phyloP scores from a whole-genome alignment of 2,797 vertebrate species.

The Cygnus olor region DNA sequence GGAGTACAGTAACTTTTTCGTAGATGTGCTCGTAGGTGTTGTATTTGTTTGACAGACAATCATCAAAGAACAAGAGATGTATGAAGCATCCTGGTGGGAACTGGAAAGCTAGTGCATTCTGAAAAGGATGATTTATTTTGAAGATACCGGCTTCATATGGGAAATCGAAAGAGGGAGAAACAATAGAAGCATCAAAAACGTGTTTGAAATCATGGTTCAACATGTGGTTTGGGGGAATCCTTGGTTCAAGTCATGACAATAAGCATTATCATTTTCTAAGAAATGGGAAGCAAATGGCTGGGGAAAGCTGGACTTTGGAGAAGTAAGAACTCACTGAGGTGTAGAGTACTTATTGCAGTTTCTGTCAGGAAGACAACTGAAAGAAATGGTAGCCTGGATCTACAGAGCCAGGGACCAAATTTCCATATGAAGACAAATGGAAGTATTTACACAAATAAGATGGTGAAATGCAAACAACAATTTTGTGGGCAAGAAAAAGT shows the following conservation, averaged over 20 bases:
- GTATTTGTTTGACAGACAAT: background rate
- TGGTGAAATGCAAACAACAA: background rate
- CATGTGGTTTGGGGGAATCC: background rate
- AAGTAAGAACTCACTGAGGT: background rate
- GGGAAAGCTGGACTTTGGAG: background rate
- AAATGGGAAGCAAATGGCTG: background rate
- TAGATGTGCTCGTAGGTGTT: background rate
- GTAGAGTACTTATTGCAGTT: background rate
- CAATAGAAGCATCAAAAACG: background rate
- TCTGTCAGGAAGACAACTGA: background rate
- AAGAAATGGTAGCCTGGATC: background rate
- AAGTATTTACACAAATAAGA: background rate
- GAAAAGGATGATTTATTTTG: background rate
- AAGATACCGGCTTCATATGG: background rate
- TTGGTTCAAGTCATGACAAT: background rate
- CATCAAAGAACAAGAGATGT: background rate
- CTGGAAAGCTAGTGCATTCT: background rate
- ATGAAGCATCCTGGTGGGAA: background rate
- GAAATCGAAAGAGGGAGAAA: background rate
- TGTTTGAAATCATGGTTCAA: background rate
- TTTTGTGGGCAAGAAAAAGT: background rate
- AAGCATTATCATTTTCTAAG: background rate
- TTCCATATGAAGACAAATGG: background rate
- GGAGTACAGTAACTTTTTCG: background rate
- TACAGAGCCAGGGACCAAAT: background rate